A percentile compares a stretch with the other conserved stretches of the same genome.
Conservation (phyloP, 2,113 vertebrate species). For the Phrynosoma blainvillii region DNA sequence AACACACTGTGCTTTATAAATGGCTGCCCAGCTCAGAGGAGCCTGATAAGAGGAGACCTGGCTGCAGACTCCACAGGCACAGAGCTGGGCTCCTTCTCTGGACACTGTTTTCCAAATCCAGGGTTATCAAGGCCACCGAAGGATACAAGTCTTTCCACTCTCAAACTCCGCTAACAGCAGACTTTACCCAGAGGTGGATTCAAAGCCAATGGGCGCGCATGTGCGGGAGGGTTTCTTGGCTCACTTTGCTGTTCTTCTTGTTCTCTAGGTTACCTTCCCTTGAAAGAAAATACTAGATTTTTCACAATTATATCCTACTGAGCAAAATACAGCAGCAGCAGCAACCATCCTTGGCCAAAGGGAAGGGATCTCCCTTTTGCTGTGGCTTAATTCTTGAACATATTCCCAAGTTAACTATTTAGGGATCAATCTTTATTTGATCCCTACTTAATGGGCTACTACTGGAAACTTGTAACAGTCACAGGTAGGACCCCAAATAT, state of each 20-base stretch:
- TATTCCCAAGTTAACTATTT: not conserved
- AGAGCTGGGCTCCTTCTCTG: constrained; percentile 45
- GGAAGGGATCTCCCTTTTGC: too few relatives aligned
- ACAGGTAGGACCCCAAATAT: too few relatives aligned
- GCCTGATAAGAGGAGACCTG: constrained; percentile 72
- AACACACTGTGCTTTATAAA: constrained; percentile 73
- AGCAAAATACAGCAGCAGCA: not conserved
- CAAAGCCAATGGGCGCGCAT: not conserved
- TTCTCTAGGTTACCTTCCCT: not conserved
- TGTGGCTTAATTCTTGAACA: not conserved
- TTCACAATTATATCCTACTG: not conserved
- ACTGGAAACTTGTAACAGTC: not conserved
- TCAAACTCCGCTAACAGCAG: constrained; percentile 48
- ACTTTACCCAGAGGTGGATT: not conserved
- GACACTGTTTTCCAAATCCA: constrained; percentile 59
- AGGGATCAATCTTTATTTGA: not conserved
- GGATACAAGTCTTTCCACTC: constrained; percentile 64
- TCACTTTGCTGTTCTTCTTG: not conserved
- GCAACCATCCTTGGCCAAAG: not conserved
- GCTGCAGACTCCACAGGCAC: constrained; percentile 54
- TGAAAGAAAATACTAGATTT: not conserved
- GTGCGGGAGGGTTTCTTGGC: not conserved
- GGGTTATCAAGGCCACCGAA: constrained; percentile 75
- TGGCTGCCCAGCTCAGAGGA: constrained; percentile 64
- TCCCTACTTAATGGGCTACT: not conserved